phyloP scores from a whole-genome alignment of 2,113 vertebrate genomes.

The Junco hyemalis region DNA sequence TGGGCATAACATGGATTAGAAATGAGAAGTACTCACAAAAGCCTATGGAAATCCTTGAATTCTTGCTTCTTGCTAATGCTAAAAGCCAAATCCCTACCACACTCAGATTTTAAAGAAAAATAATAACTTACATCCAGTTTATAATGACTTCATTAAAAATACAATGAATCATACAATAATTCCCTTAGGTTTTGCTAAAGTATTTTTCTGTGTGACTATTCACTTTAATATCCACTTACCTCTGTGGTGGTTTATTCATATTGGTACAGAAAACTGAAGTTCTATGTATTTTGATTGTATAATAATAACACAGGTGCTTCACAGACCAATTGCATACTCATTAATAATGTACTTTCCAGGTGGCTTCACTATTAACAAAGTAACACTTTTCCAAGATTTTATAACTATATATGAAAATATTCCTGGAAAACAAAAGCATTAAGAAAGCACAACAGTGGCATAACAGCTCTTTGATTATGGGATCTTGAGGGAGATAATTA shows the following conservation, averaged over 20 bases:
- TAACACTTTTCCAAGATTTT: background rate
- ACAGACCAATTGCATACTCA: background rate
- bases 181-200: background rate
- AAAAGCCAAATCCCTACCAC: background rate
- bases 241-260: slow-evolving; percentile 27
- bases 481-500: background rate
- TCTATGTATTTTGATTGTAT: background rate
- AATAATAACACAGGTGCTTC: slow-evolving; percentile 23
- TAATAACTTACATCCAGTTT: background rate
- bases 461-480: background rate
- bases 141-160: slow-evolving; percentile 22
- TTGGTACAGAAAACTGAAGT: background rate
- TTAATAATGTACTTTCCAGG: slow-evolving; percentile 21
- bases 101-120: slow-evolving; percentile 20
- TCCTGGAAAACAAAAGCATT: slow-evolving; percentile 2
- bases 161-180: background rate
- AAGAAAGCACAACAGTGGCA: background rate
- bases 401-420: background rate
- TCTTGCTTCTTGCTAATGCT: background rate
- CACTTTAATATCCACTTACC: slow-evolving; percentile 19
- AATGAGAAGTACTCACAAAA: background rate
- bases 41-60: background rate
- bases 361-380: slow-evolving; percentile 3
- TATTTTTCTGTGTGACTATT: background rate
- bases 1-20: background rate